Evolutionary conservation across 2,113 vertebrate species (phyloP).

Genomic region (Megaceryle torquata): DNA sequence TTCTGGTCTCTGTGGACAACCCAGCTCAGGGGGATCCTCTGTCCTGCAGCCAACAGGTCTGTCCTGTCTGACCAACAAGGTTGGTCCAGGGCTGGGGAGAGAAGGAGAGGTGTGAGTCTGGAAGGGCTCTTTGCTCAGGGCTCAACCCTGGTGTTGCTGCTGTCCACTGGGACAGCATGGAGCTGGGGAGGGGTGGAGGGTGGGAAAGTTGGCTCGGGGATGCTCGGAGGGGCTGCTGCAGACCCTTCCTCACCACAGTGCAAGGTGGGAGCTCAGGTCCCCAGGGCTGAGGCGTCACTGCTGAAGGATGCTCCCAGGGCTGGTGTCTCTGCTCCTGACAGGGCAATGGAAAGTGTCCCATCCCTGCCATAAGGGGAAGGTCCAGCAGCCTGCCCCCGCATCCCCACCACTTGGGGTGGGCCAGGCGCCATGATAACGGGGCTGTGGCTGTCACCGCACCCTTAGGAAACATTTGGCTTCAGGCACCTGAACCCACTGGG

Average conservation of each 20-base stretch:
- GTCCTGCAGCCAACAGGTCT: neutral
- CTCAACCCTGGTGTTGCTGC: fast-evolving
- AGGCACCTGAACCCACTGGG: constrained; percentile 48
- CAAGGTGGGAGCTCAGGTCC: neutral
- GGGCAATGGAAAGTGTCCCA: neutral
- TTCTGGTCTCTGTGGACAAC: neutral
- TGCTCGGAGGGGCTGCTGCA: neutral
- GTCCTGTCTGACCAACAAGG: neutral
- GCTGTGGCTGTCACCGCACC: constrained; percentile 55
- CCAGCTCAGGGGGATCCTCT: neutral
- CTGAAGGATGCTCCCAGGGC: neutral
- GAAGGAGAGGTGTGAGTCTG: neutral
- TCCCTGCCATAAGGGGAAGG: neutral
- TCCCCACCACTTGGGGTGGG: neutral
- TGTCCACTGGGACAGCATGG: fast-evolving
- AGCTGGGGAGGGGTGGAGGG: neutral
- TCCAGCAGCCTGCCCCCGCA: fast-evolving
- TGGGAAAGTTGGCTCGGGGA: neutral
- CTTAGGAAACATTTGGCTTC: constrained; percentile 68
- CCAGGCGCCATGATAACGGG: constrained; percentile 29
- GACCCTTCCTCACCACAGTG: fast-evolving
- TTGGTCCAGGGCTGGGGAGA: fast-evolving
- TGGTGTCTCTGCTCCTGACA: fast-evolving
- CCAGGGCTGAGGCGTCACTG: neutral
- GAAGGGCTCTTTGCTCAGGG: neutral